phyloP scores from a whole-genome alignment of 2,113 vertebrate genomes.

The Gorsachius goisagi region DNA sequence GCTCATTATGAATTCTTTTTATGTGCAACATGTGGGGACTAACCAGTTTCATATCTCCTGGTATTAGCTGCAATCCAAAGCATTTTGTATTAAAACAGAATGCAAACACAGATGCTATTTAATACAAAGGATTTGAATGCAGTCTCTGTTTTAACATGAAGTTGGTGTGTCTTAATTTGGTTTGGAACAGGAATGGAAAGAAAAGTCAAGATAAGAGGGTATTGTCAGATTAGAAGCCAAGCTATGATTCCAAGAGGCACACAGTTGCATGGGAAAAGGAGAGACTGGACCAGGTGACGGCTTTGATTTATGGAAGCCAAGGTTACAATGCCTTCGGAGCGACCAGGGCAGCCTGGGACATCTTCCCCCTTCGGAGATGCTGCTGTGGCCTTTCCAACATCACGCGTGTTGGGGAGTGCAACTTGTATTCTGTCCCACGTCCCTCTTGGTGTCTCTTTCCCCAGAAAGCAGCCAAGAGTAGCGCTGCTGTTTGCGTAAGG shows the following conservation, averaged over 20 bases:
- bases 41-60: conserved; percentile 81
- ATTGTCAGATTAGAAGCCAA: neutral
- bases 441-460: neutral
- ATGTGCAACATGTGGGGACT: conserved; percentile 83
- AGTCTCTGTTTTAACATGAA: conserved; percentile 54
- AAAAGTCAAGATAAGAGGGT: conserved; percentile 38
- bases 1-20: conserved; percentile 82
- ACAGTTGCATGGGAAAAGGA: neutral
- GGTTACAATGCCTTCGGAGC: neutral
- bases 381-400: neutral
- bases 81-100: conserved; percentile 79
- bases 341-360: neutral
- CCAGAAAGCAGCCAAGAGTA: neutral
- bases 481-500: neutral
- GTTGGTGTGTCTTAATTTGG: conserved; percentile 63
- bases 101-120: conserved; percentile 74
- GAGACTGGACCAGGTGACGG: neutral
- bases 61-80: conserved; percentile 81
- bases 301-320: neutral
- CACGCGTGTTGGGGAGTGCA: accelerated
- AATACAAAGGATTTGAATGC: conserved; percentile 67
- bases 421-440: neutral
- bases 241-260: neutral
- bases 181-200: conserved; percentile 41
- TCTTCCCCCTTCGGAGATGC: neutral